Percentiles rank a stretch among this genome's conserved stretches.
phyloP scores from a whole-genome alignment of 2,113 vertebrate genomes.

The Thamnophis sirtalis region DNA sequence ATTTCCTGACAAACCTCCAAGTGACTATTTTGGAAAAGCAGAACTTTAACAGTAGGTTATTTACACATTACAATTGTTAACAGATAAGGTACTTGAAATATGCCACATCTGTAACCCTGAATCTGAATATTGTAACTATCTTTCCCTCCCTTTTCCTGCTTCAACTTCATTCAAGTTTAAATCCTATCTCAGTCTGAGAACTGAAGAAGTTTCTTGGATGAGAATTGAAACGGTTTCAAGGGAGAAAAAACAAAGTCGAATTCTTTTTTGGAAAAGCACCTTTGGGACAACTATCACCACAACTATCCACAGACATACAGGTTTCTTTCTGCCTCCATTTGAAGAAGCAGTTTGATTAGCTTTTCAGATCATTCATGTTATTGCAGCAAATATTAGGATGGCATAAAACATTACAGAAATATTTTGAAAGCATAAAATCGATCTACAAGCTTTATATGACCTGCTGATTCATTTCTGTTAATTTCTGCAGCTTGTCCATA shows the following conservation, averaged over 20 bases:
- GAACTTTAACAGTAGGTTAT: not conserved
- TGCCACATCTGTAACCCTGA: not conserved
- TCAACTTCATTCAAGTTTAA: not conserved
- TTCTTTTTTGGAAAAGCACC: not conserved
- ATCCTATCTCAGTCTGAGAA: not conserved
- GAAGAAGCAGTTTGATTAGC: not conserved
- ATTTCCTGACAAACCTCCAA: not conserved
- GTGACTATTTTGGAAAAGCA: not conserved
- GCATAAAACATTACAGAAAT: not conserved
- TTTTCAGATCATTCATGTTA: not conserved
- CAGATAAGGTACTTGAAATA: not conserved
- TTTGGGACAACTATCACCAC: not conserved
- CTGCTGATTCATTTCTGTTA: conserved; percentile 89
- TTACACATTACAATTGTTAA: not conserved
- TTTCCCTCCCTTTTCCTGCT: not conserved
- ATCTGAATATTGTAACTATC: not conserved
- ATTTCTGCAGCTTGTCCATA: conserved; percentile 76
- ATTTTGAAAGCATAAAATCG: not conserved
- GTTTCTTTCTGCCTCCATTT: not conserved
- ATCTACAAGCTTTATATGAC: conserved; percentile 56
- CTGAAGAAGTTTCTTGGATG: not conserved
- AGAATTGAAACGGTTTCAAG: not conserved
- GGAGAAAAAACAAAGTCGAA: not conserved
- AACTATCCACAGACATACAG: not conserved
- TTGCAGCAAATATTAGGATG: not conserved